phyloP scores from a whole-genome alignment of 1,140 invertebrate genomes.

The Drosophila murphyi region DNA sequence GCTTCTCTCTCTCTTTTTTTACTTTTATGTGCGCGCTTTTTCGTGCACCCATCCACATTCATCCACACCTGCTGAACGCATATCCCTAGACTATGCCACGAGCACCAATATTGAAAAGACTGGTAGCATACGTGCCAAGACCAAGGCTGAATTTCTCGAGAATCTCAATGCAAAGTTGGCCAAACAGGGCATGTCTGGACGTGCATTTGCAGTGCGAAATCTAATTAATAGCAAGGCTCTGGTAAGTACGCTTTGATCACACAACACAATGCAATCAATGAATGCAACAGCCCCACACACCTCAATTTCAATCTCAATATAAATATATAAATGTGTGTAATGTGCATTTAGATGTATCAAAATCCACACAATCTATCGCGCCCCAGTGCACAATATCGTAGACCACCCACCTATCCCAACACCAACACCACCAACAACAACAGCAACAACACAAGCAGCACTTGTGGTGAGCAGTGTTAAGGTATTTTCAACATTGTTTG shows the following conservation, averaged over 20 bases:
- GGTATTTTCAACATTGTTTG: conserved; percentile 65
- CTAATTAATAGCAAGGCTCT: conserved; percentile 88
- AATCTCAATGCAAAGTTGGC: conserved; percentile 91
- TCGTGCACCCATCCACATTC: conserved; percentile 47
- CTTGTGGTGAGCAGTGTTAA: conserved; percentile 77
- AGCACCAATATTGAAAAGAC: conserved; percentile 84
- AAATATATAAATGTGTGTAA: background rate
- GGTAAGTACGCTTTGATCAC: conserved; percentile 82
- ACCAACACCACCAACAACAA: conserved; percentile 34
- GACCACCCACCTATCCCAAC: conserved; percentile 72
- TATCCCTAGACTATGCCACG: conserved; percentile 69
- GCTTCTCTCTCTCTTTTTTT: conserved; percentile 25
- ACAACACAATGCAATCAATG: background rate
- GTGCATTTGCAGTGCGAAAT: conserved; percentile 86
- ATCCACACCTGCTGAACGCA: conserved; percentile 37
- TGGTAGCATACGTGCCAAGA: conserved; percentile 84
- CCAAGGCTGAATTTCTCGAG: conserved; percentile 88
- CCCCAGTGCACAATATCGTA: conserved; percentile 80
- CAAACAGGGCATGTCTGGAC: conserved; percentile 86
- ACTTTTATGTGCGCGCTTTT: conserved; percentile 48
- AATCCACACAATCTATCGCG: conserved; percentile 78
- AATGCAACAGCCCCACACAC: background rate
- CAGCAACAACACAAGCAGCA: conserved; percentile 37
- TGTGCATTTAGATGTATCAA: conserved; percentile 76
- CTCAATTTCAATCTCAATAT: background rate